Evolutionary conservation across 2,797 vertebrate genomes (phyloP).

Genomic region (Melanogrammus aeglefinus): DNA sequence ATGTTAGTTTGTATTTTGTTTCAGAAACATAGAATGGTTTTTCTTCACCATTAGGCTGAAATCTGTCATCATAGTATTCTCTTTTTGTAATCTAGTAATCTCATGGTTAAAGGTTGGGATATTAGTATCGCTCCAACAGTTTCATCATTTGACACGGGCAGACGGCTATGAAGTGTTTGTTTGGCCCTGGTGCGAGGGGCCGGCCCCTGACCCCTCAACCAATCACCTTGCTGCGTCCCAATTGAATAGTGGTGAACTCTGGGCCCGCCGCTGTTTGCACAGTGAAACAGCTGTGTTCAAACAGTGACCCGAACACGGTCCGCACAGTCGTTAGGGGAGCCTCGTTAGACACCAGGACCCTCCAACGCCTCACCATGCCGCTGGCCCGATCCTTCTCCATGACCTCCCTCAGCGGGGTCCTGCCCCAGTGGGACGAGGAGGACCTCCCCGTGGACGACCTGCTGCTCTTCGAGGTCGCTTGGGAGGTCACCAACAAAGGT

Average conservation of each 20-base stretch:
- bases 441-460: constrained; percentile 85
- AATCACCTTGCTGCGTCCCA: not conserved
- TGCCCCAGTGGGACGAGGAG: constrained; percentile 85
- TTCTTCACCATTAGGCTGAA: too few relatives aligned
- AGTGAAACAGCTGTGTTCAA: not conserved
- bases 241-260: not conserved
- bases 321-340: too few relatives aligned
- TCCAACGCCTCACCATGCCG: constrained; percentile 71
- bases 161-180: not conserved
- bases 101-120: not conserved
- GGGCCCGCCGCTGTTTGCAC: not conserved
- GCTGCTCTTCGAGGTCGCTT: constrained; percentile 91
- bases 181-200: not conserved
- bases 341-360: not conserved
- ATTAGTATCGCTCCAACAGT: too few relatives aligned
- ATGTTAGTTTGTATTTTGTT: too few relatives aligned
- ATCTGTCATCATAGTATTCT: not conserved
- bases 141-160: not conserved
- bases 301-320: not conserved
- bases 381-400: constrained; percentile 87
- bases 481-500: constrained; percentile 99
- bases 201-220: not conserved
- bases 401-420: constrained; percentile 84
- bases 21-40: too few relatives aligned
- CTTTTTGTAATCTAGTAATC: not conserved